Percentiles rank a stretch among this genome's conserved stretches.
Evolutionary conservation across 2,797 vertebrate genomes (phyloP).

Genomic region (Tadarida brasiliensis): DNA sequence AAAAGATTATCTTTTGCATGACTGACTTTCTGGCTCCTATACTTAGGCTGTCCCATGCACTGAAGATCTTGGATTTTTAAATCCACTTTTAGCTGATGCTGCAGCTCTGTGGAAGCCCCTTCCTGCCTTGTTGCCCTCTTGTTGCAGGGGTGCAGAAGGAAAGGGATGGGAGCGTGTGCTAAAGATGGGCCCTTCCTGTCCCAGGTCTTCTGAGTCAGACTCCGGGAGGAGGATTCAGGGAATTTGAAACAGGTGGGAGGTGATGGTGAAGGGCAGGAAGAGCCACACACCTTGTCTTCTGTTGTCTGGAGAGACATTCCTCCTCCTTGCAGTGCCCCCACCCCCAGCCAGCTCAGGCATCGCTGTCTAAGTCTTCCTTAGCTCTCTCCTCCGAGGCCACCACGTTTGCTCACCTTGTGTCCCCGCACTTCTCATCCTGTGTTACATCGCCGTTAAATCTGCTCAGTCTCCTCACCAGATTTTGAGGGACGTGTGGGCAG

Average conservation of each 20-base stretch:
- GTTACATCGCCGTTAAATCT: neutral
- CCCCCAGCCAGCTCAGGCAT: too few relatives aligned
- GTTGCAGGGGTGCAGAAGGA: neutral
- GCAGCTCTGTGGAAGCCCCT: neutral
- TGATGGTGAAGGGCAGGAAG: neutral
- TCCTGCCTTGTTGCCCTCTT: neutral
- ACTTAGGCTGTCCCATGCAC: too few relatives aligned
- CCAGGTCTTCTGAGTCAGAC: neutral
- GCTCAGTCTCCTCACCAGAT: neutral
- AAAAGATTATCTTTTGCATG: neutral
- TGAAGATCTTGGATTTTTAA: neutral
- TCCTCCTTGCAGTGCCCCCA: rapidly evolving
- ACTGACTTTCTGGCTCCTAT: neutral
- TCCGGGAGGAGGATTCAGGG: neutral
- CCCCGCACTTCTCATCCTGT: neutral
- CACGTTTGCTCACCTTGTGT: neutral
- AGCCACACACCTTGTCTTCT: rapidly evolving
- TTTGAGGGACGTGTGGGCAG: neutral
- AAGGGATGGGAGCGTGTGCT: too few relatives aligned
- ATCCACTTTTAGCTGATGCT: neutral
- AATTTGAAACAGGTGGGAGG: neutral
- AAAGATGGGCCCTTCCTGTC: neutral
- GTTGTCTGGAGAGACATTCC: neutral
- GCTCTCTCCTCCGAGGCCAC: neutral
- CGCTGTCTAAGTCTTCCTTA: neutral